Evolutionary conservation across 2,113 vertebrate species (phyloP).

Genomic region (Urocitellus parryii): DNA sequence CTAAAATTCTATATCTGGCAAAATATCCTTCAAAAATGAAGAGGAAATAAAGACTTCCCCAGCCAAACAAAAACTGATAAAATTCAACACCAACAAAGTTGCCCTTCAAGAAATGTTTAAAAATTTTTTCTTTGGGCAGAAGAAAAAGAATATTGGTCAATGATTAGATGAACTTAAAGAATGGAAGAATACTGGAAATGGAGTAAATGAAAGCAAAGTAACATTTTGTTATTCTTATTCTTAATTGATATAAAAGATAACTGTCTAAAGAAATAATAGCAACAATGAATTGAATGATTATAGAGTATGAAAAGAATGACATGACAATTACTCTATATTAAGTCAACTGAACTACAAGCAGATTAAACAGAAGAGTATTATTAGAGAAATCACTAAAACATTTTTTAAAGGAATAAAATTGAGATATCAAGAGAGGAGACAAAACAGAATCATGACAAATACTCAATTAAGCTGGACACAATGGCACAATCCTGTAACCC

Average conservation of each 20-base stretch:
- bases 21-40: slow-evolving; percentile 32
- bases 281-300: slow-evolving; percentile 12
- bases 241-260: slow-evolving; percentile 9
- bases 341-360: background rate
- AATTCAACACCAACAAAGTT: background rate
- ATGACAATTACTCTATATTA: background rate
- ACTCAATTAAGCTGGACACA: too few relatives aligned
- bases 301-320: background rate
- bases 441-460: too few relatives aligned
- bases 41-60: background rate
- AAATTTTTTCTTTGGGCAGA: background rate
- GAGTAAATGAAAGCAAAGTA: slow-evolving; percentile 31
- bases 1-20: slow-evolving; percentile 6
- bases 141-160: background rate
- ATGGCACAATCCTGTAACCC: too few relatives aligned
- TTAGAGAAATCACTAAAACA: background rate
- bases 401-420: too few relatives aligned
- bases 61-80: background rate
- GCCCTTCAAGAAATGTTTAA: background rate
- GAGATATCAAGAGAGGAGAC: too few relatives aligned
- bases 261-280: background rate
- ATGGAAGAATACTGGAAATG: background rate
- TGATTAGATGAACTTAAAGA: background rate
- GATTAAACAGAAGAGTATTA: background rate
- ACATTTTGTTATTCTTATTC: slow-evolving; percentile 26